phyloP scores from a whole-genome alignment of 2,797 vertebrate genomes.

The Falco peregrinus region DNA sequence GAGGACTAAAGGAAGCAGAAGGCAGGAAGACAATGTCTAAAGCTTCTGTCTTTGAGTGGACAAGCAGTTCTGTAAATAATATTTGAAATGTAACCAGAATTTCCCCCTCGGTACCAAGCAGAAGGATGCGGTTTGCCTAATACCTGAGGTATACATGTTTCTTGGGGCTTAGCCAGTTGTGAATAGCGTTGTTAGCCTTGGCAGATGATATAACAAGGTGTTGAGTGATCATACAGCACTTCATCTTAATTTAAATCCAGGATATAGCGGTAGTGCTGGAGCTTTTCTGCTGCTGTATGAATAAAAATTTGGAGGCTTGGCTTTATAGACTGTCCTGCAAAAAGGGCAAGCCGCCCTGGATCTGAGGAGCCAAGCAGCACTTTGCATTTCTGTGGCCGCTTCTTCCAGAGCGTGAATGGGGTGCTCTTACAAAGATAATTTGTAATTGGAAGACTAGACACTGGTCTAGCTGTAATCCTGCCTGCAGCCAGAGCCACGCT shows the following conservation, averaged over 20 bases:
- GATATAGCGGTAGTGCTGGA: neutral
- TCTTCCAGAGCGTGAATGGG: neutral
- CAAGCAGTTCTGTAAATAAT: neutral
- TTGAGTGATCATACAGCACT: neutral
- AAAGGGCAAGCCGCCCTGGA: neutral
- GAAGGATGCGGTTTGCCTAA: neutral
- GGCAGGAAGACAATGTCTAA: neutral
- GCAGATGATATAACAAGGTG: neutral
- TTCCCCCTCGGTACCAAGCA: neutral
- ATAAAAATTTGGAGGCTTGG: neutral
- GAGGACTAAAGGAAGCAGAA: neutral
- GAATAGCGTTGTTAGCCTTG: neutral
- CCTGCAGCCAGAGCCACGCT: neutral
- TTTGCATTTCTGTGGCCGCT: neutral
- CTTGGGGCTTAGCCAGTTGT: neutral
- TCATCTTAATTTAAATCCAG: neutral
- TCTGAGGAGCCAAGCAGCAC: neutral
- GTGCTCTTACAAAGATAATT: neutral
- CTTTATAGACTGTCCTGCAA: neutral
- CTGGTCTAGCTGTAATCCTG: neutral
- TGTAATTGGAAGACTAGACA: rapidly evolving
- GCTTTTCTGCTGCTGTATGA: neutral
- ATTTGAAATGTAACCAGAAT: neutral
- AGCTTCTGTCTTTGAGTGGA: neutral
- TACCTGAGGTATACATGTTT: neutral